Conservation (phyloP, 2,113 vertebrate species). For the Dasypus novemcinctus region DNA sequence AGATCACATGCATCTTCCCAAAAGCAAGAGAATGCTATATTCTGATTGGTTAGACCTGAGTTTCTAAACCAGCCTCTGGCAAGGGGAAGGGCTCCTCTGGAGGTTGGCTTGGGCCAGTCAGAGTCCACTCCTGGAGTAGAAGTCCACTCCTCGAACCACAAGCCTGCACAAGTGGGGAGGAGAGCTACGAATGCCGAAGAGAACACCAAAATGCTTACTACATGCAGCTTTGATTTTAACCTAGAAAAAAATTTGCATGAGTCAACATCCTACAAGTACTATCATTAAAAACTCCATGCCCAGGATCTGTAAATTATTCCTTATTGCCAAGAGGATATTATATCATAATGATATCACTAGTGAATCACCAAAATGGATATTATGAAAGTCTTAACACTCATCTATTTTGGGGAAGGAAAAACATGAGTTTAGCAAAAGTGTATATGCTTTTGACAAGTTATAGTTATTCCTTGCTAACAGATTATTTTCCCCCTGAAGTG, state of each 20-base stretch:
- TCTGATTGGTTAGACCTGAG: neutral
- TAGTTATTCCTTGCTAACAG: conserved; percentile 57
- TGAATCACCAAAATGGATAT: neutral
- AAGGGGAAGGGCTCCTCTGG: neutral
- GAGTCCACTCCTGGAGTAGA: neutral
- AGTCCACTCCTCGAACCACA: neutral
- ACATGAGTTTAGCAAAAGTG: conserved; percentile 55
- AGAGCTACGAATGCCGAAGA: neutral
- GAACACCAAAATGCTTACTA: neutral
- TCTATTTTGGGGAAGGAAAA: conserved; percentile 47
- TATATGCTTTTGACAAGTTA: conserved; percentile 34
- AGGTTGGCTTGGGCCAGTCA: neutral
- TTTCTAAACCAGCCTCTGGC: neutral
- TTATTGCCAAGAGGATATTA: conserved; percentile 33
- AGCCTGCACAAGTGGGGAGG: no score
- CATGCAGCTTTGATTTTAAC: conserved; percentile 14
- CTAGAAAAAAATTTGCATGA: neutral
- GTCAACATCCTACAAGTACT: conserved; percentile 30
- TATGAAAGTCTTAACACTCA: conserved; percentile 8
- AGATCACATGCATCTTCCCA: neutral
- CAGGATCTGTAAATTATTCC: conserved; percentile 32
- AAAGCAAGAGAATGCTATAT: neutral
- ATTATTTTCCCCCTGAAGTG: conserved; percentile 48
- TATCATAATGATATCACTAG: conserved; percentile 10
- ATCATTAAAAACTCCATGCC: conserved; percentile 24